Conservation (phyloP, 2,797 vertebrate genomes). For the Echeneis naucrates region DNA sequence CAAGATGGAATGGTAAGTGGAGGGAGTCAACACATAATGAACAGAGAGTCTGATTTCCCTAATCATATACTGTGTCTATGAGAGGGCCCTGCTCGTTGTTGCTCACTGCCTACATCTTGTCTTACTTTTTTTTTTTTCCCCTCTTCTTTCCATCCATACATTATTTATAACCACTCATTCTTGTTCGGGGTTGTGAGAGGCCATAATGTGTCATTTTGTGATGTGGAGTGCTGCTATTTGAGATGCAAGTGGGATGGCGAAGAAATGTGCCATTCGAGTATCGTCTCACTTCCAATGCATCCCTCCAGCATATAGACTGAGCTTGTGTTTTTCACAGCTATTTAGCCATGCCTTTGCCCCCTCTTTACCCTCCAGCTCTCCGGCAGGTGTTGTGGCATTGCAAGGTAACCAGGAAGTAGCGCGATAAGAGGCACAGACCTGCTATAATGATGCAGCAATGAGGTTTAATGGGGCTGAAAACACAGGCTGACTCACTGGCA, state of each 20-base stretch:
- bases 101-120: constrained; percentile 1
- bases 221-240: constrained; percentile 60
- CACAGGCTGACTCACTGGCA: constrained; percentile 74
- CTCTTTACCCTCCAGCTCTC: constrained; percentile 64
- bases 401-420: constrained; percentile 66
- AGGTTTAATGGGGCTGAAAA: constrained; percentile 81
- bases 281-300: constrained; percentile 21
- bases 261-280: constrained; percentile 56
- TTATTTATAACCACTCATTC: constrained; percentile 33
- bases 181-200: constrained; percentile 15
- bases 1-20: constrained; percentile 40
- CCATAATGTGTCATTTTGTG: constrained; percentile 29
- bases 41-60: constrained; percentile 50
- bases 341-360: constrained; percentile 64
- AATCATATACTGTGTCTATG: constrained; percentile 40
- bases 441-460: constrained; percentile 73
- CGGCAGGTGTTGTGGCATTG: constrained; percentile 63
- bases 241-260: constrained; percentile 35
- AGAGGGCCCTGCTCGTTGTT: constrained; percentile 38
- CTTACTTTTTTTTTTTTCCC: constrained; percentile 11
- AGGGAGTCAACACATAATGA: constrained; percentile 46
- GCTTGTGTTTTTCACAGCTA: constrained; percentile 46
- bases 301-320: constrained; percentile 23
- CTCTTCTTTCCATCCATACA: constrained; percentile 24
- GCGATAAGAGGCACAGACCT: constrained; percentile 55